Evolutionary conservation across 2,888 invertebrate species (phyloP), one percentile per base, ranked within the genome.

Genomic region (Brachypalpus laphriformis): DNA sequence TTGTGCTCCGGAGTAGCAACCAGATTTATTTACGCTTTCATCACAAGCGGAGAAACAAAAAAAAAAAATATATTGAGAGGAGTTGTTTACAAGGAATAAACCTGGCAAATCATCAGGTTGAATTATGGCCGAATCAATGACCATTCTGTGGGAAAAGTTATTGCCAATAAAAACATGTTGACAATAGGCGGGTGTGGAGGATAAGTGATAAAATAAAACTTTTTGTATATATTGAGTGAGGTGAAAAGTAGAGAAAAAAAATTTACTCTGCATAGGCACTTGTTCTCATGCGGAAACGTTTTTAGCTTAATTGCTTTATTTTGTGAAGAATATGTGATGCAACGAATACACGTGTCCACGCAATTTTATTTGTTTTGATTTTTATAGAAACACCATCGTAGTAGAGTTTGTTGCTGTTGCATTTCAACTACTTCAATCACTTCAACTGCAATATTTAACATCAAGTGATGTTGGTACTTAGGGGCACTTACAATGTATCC

Each of bases 11-110:
- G 40, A 72, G 65, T 74, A 78, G 65, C 81, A 70, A 88, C 82
- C 89, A 89, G 89, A 90, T 90, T 89, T 90, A 90, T 90, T 89
- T 88, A 89, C 89, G 88, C 87, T 75, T 72, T 83, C 87, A 87
- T 71, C 75, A 78, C 70, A 45, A 74, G 61, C 49, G 59, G 31
- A 45, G 59, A 40, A 66, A 65, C 56, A 37, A 63, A 34, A 74
- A 74, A 59, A 49, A 42, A 16, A 65, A 76, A 56, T 72, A n/a
- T 66, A 74, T 49, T 45, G 57, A 85, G 65, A 63, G 70, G 47
- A 83, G 75, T 71, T 75, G 71, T 70, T 85, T 85, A 81, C 81
- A 75, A 81, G 59, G 81, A 61, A 81, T 76, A 85, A 81, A 75
- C 81, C 81, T 76, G 75, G 66, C 66, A 81, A 85, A 85, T 81